Evolutionary conservation across 2,888 invertebrate genomes (phyloP).

Genomic region (Amphiduros pacificus): DNA sequence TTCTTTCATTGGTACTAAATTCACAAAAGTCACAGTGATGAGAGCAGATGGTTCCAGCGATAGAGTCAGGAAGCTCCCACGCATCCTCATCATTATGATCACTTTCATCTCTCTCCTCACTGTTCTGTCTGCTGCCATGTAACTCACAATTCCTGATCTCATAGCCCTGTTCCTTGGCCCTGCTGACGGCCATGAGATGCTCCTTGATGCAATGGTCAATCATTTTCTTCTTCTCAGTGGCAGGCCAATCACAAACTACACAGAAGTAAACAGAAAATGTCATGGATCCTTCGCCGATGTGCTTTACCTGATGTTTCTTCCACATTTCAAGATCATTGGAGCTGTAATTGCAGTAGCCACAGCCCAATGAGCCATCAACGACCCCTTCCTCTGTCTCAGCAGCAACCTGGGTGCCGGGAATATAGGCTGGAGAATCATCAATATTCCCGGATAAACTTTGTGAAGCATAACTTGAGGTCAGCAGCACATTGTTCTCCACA

Average conservation of each 20-base stretch:
- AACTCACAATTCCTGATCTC: background rate
- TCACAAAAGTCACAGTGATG: constrained; percentile 18
- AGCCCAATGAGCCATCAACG: background rate
- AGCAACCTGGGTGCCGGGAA: too few relatives aligned
- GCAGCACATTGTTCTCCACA: too few relatives aligned
- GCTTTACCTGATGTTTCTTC: constrained; percentile 6
- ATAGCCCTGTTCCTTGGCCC: background rate
- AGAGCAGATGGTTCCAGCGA: background rate
- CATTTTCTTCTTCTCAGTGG: background rate
- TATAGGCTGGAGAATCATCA: too few relatives aligned
- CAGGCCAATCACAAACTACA: constrained; percentile 9
- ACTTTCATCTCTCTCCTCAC: background rate
- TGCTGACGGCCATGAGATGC: background rate
- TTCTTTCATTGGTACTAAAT: constrained; percentile 11
- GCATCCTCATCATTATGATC: background rate
- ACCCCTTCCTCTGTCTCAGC: background rate
- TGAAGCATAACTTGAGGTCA: too few relatives aligned
- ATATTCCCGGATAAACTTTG: too few relatives aligned
- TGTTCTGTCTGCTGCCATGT: background rate
- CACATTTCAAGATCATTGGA: constrained; percentile 1
- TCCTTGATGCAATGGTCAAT: constrained; percentile 14
- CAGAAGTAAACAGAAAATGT: constrained; percentile 8
- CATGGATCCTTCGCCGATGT: background rate
- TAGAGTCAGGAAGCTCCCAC: background rate
- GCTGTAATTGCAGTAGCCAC: background rate